Base-by-base conservation (phyloP, 2,888 invertebrate species). In the Maniola hyperantus region DNA sequence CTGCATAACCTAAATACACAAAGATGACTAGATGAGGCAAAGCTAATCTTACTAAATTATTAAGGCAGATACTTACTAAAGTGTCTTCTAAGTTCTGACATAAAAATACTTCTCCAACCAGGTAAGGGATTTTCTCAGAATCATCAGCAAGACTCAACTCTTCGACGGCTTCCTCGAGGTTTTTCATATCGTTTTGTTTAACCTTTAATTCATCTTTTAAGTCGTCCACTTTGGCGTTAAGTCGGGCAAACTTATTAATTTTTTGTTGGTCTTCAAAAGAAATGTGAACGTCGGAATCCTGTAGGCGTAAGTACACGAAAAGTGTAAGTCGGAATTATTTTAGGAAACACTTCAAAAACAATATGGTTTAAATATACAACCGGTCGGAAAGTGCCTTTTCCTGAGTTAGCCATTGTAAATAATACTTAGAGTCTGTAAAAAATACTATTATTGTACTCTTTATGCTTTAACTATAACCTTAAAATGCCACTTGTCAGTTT, bases 251-350 rank as follows among this genome's bases (percentile, higher is more conserved):
- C 84, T 96, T 96, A 87, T 99, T 99, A 72, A 99, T 99, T 91
- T 97, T 98, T 82, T 97, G 97, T 88, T 99, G 99, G 91, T 99
- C 99, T 85, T 98, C 99, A 81, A 94, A 97, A 0, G 98, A 97
- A 76, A 99, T 98, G 84, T 98, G 97, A 68, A 98, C 97, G 92
- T 98, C 98, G 59, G 96, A 95, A 80, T 98, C 97, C 95, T 96
- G 77, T 11, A 13, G 15, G 6, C 6, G n/a, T 26, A 50, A 20
- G 48, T 80, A 83, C 59, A 39, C 63, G 51, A 60, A 67, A 70
- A 48, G 58, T 60, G 20, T 15, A 64, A 69, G 53, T 66, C 20
- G 44, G 15, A 66, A 61, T 39, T 15, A 65, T 68, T 59, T 70
- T 63, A 53, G 65, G 53, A 36, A 44, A 64, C 36, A 39, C 64